Evolutionary conservation across 2,888 invertebrate species (phyloP).

Genomic region (Drosophila buzzatii): DNA sequence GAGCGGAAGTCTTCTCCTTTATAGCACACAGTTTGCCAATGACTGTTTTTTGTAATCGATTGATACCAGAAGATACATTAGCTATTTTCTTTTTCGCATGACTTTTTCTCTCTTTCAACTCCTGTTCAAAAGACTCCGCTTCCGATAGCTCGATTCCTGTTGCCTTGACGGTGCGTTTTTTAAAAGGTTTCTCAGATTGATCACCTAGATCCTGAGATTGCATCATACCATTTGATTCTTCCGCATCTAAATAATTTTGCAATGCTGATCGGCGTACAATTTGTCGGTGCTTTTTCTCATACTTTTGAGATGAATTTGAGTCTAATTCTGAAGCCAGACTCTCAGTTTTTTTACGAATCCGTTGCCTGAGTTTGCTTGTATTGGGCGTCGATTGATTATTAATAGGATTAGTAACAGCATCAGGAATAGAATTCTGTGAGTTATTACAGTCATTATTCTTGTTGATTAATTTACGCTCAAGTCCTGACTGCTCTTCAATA

Average conservation of each 20-base stretch:
- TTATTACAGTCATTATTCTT: not conserved
- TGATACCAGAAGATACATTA: not conserved
- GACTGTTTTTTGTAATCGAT: not conserved
- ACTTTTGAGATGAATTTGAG: not conserved
- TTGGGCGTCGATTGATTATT: not conserved
- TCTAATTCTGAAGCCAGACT: slow-evolving; percentile 8
- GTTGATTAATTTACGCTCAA: not conserved
- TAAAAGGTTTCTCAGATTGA: not conserved
- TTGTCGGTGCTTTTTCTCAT: not conserved
- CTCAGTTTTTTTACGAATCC: not conserved
- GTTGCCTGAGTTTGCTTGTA: not conserved
- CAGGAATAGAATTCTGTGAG: not conserved
- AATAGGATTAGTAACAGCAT: not conserved
- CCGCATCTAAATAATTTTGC: slow-evolving; percentile 14
- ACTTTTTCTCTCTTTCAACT: not conserved
- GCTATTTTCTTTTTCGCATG: slow-evolving; percentile 7
- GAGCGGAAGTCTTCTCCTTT: not conserved
- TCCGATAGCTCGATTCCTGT: not conserved
- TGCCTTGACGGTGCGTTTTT: not conserved
- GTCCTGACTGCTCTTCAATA: not conserved
- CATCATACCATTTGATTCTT: not conserved
- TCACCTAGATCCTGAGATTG: not conserved
- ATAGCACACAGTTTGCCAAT: not conserved
- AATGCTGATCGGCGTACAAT: not conserved
- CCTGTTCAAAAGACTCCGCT: slow-evolving; percentile 6